Evolutionary conservation across 2,797 vertebrate genomes (phyloP), one percentile per base, ranked within the genome.

Genomic region (Synaphobranchus kaupii): DNA sequence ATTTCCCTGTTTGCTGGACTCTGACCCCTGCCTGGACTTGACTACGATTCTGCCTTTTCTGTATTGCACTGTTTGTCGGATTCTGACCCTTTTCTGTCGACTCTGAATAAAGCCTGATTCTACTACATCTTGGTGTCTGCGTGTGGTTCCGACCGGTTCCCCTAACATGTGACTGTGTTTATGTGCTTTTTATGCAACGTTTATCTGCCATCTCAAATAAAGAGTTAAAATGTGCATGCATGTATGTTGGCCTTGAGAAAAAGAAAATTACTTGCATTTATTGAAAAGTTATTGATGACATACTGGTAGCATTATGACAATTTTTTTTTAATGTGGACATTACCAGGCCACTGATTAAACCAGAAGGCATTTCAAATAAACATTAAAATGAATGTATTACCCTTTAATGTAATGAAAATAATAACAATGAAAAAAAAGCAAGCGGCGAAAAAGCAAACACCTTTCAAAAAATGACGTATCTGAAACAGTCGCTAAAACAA

Each of bases 361-460:
- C 68, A 71, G 28, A 71, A 71, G 68, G 12, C 25, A 68, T 68
- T 68, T n/a, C 63, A 68, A 68, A 68, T 71, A 71, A 71, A 31
- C 9, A 9, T 34, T 28, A 71, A 34, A 12, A 71, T 71, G 28
- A 71, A 34, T 9, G 8, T 22, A 31, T 71, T 71, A 31, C 28
- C 28, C 4, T 31, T 34, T 34, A 31, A 4, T 34, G n/a, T 12
- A 34, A 31, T 44, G 73, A 76, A 39, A 76, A 76, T 76, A 44
- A 76, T 44, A 44, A 76, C 20, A 44, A 5, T n/a, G 68, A 63
- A 63, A 63, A 60, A 63, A 63, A 63, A 63, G 60, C 60, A 63
- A n/a, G 60, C 20, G 25, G 25, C 25, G 60, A 68, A 68, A 28
- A 34, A 15, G n/a, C 28, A 76, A 39, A 17, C 34, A 22, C 25